These are phyloP conservation scores for Hippocampus guttulatus DNA, from an alignment of 2,113 vertebrate species.

Conservation along the genomic window DNA sequence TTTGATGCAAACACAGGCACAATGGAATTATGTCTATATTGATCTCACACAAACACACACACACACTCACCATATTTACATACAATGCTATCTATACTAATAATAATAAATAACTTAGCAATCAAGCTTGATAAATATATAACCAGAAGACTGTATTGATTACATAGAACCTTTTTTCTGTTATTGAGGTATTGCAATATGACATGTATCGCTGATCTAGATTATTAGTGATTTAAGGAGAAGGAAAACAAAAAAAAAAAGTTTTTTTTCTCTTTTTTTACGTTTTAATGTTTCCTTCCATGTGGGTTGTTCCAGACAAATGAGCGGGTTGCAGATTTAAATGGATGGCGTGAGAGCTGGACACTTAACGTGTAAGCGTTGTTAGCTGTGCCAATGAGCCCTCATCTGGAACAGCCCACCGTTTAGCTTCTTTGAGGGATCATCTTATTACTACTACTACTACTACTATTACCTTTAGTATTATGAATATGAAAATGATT, in stretches of 20 bases:
- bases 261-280: conserved; percentile 43
- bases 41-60: conserved; percentile 68
- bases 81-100: conserved; percentile 74
- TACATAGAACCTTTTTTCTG: conserved; percentile 72
- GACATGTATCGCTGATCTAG: conserved; percentile 76
- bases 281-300: conserved; percentile 56
- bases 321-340: background rate
- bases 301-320: conserved; percentile 67
- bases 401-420: conserved; percentile 67
- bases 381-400: conserved; percentile 4
- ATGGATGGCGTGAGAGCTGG: background rate
- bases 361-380: background rate
- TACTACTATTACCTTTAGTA: conserved; percentile 49
- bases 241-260: background rate
- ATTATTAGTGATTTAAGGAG: conserved; percentile 57
- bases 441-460: conserved; percentile 59
- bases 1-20: conserved; percentile 56
- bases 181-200: conserved; percentile 77
- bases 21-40: conserved; percentile 62
- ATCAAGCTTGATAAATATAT: conserved; percentile 80
- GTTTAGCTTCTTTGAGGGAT: conserved; percentile 70
- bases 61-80: conserved; percentile 73
- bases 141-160: conserved; percentile 76
- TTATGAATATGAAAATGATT: conserved; percentile 74
- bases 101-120: conserved; percentile 80